Evolutionary conservation across 2,113 vertebrate genomes (phyloP), one percentile per base, ranked within the genome.

Genomic region (Anser brachyrhynchus): DNA sequence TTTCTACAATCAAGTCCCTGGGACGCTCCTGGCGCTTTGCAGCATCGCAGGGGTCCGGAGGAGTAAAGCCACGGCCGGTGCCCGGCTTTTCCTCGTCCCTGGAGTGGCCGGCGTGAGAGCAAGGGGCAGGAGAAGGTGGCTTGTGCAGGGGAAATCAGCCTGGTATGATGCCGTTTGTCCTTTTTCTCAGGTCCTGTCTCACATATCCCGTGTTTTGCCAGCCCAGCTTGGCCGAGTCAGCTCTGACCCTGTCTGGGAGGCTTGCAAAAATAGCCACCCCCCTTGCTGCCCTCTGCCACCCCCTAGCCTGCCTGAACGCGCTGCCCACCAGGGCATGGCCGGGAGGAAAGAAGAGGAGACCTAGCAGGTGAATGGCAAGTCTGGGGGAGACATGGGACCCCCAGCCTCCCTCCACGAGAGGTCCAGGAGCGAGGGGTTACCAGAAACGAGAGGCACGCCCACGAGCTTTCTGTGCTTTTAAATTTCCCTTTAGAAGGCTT

Each of bases 1-100:
- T 85, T 91, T 95, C 84, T 82, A 18, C 94, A 97, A 96, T 97
- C 79, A 91, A 89, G 89, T 61, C 75, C 54, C 39, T 55, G 15
- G 11, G 6, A 52, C 7, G 14, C 71, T 85, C 43, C 65, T 83
- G 64, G 84, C 17, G 20, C 43, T 25, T 44, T 31, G 78, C 82
- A 78, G 65, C 62, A 13, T 71, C 55, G n/a, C 4, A 25, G 58
- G 35, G 14, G 8, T 92, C 46, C 8, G 43, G 79, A 35, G 7
- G 19, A 77, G 54, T 26, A 23, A 15, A 92, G 41, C 23, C 65
- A 3, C 0, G 18, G 55, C 73, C 35, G 3, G 58, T 37, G 43
- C 62, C 58, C 43, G 10, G 18, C 82, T 80, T 17, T 80, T 67
- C 46, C 87, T 57, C 73, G 73, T 70, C 64, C 95, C 85, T 71